A percentile compares a stretch with the other conserved stretches of the same genome.
phyloP scores from a whole-genome alignment of 2,888 invertebrate genomes.

The Yponomeuta evonymella region DNA sequence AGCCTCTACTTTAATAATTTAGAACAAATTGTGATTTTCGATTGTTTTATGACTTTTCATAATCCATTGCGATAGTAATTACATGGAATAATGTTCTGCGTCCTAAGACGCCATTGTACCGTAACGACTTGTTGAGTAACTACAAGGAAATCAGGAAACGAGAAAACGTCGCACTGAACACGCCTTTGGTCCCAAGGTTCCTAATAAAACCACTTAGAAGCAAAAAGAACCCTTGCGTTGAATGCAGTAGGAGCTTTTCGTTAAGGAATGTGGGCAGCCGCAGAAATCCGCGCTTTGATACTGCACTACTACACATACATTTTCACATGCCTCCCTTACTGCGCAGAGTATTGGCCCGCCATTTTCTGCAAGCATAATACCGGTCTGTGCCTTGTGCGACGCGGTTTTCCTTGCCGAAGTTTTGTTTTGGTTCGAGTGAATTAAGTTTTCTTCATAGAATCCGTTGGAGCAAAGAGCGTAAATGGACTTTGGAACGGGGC shows the following conservation, averaged over 20 bases:
- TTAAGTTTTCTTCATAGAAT: not conserved
- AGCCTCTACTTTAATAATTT: not conserved
- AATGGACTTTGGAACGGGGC: conserved; percentile 26
- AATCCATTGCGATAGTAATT: not conserved
- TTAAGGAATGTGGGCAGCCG: conserved; percentile 23
- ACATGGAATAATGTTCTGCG: not conserved
- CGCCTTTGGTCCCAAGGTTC: conserved; percentile 35
- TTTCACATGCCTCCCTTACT: conserved; percentile 33
- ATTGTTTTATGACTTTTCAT: not conserved
- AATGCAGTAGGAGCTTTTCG: not conserved
- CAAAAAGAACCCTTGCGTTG: not conserved
- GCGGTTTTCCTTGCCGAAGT: not conserved
- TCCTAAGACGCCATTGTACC: not conserved
- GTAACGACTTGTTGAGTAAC: conserved; percentile 18
- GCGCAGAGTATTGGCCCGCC: conserved; percentile 40
- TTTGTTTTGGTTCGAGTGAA: not conserved
- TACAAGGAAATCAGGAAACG: conserved; percentile 49
- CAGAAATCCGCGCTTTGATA: conserved; percentile 45
- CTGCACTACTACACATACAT: conserved; percentile 35
- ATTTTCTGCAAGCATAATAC: conserved; percentile 32
- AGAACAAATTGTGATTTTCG: not conserved
- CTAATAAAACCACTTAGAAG: not conserved
- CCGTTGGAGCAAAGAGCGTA: conserved; percentile 15
- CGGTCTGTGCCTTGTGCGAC: conserved; percentile 2
- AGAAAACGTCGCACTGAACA: conserved; percentile 47